Evolutionary conservation across 1,140 invertebrate species (phyloP), one percentile per base, ranked within the genome.

Genomic region (Orchestia grillus): DNA sequence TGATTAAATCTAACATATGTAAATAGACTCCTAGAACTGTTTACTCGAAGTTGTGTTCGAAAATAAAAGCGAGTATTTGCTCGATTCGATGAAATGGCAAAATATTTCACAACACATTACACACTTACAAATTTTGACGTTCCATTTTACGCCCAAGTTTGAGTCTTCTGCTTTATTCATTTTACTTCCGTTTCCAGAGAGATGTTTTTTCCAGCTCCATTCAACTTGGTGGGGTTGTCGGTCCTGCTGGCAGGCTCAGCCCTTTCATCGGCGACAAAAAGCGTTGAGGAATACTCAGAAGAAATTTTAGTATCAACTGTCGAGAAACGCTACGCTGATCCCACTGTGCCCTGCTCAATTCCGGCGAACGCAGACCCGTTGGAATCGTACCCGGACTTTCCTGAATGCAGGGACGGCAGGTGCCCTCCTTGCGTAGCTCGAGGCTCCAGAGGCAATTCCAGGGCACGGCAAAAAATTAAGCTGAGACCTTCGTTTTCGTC

Each of bases 371-470:
- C 92, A 19, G 92, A 94, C 40, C 44, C 92, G 16, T 15, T 19
- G 3, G 92, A 6, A 6, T 94, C 92, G 8, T 94, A 94, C 44
- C 92, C 92, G 3, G 92, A 94, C 92, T 94, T 45, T 40, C 92
- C 92, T n/a, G 44, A 94, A 44, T 94, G 92, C 40, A 44, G 92
- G 19, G 92, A 94, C 40, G 92, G 92, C 43, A 45, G 92, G 44
- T 94, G 92, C 44, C 92, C 92, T 15, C 92, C 92, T 0, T 94
- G 92, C 36, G 40, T 40, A n/a, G 41, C 92, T 8, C 8, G 92
- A 23, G 36, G 92, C 40, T 28, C 16, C 0, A 36, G 62, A 77
- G 28, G 41, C 43, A 94, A 94, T 47, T 0, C 44, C 1, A 42
- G 44, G 47, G 92, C 44, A 4, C 92, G 92, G 40, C 41, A 40